Base-by-base conservation (phyloP, 1,140 invertebrate species). In the Drosophila ohnishii region DNA sequence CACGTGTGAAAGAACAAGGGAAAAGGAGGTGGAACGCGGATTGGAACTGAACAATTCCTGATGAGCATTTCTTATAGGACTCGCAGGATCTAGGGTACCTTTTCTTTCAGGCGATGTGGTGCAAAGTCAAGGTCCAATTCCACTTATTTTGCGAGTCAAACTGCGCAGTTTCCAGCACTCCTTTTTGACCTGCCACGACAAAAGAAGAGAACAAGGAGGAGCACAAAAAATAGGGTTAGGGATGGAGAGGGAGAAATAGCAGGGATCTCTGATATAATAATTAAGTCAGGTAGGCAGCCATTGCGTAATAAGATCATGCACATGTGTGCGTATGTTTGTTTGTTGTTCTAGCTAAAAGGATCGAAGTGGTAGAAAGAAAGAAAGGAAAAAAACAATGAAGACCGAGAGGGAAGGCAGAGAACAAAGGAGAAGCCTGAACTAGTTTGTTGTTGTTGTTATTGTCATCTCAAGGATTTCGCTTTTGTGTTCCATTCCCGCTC, bases 221-320 rank as follows among this genome's bases (percentile, higher is more conserved):
- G 9, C 19, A 5, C 34, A 28, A 37, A 37, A 10, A 55, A 37
- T 55, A 55, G 51, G 34, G 51, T 55, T 55, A 55, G 50, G 0
- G 50, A 37, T 13, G 60, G 16, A 39, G 34, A 10, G 51, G 42
- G 19, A 32, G 44, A 30, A 60, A 37, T 53, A 67, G 39, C 30
- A 66, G 62, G 64, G 70, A 44, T 22, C 47, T 48, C 76, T 87
- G 79, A 88, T 86, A 88, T 86, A 86, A 86, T 87, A 87, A 86
- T 83, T 86, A 86, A 86, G 65, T 70, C 83, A 86, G 83, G 83
- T 86, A 88, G 83, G 78, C 67, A 87, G 83, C 75, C 83, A 86
- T 86, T 86, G 83, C 83, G 83, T 86, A 86, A 86, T 86, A 88
- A 69, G 63, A 79, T 78, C 75, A 45, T 48, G 9, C 51, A 35